Base-by-base conservation (phyloP, 1,140 invertebrate genomes). In the Drosophila bipectinata region DNA sequence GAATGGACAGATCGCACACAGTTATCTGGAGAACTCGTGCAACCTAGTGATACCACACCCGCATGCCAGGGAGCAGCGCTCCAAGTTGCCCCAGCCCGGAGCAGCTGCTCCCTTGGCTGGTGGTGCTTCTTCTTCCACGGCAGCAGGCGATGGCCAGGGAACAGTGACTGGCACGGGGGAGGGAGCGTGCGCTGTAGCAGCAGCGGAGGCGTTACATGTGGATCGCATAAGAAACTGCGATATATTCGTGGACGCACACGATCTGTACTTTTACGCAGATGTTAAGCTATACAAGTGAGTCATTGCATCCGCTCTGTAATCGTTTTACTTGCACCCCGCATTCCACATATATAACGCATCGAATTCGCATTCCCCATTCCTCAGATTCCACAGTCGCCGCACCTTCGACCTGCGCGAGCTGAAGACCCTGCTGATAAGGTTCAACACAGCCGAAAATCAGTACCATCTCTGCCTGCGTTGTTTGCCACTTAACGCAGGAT, bases 141-240 rank as follows among this genome's bases (percentile, higher is more conserved):
- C 15, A 52, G 61, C 56, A 55, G 51, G 37, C 24, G 51, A 62
- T 30, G 51, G 41, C 2, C 32, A 28, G 4, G 57, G 26, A 18
- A 28, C 37, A 34, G 9, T 41, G 24, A 49, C 15, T 18, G 62
- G 37, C n/a, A 30, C 28, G 44, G 67, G 48, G 14, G 15, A 44
- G 41, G 41, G 41, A 44, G n/a, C 41, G 41, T 44, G 37, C n/a
- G 37, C 28, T 39, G 67, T 39, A 18, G 28, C 48, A 44, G 62
- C 26, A 37, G 53, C 57, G 51, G 59, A 63, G 53, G 55, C 44
- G 24, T 26, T 66, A 66, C 71, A 72, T 80, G 72, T 85, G 69
- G 74, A 91, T 66, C 83, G 83, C 76, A 79, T 90, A 57, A 74
- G 77, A 54, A 91, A 91, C 77, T 91, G 90, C 66, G 90, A 91